phyloP scores from a whole-genome alignment of 1,140 invertebrate species.

The Papilio dardanus region DNA sequence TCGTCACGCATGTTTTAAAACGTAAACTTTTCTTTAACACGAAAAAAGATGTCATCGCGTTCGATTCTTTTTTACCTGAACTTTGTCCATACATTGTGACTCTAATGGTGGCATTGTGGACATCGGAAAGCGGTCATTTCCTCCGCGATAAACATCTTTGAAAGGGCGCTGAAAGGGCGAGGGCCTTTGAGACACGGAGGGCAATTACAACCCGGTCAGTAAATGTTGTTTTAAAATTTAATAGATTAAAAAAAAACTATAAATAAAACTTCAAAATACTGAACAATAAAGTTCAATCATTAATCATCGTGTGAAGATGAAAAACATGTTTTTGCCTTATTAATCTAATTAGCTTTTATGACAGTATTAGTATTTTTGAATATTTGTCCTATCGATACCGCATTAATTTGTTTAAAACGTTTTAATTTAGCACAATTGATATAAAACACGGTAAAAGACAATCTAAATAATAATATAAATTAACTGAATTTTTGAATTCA shows the following conservation, averaged over 20 bases:
- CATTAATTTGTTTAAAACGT: too few relatives aligned
- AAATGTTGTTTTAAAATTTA: conserved; percentile 56
- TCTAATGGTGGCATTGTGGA: conserved; percentile 77
- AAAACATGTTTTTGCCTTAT: too few relatives aligned
- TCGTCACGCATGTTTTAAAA: background rate
- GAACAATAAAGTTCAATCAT: too few relatives aligned
- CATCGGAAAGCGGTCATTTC: conserved; percentile 81
- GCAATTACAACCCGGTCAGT: conserved; percentile 68
- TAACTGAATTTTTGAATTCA: too few relatives aligned
- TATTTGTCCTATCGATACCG: background rate
- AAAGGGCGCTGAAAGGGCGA: conserved; percentile 78
- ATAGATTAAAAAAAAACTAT: conserved; percentile 32
- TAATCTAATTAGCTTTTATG: too few relatives aligned
- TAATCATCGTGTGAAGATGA: too few relatives aligned
- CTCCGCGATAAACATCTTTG: conserved; percentile 80
- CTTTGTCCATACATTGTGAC: conserved; percentile 73
- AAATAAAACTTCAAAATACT: background rate
- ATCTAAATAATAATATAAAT: background rate
- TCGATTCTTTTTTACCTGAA: conserved; percentile 15
- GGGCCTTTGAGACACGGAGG: conserved; percentile 58
- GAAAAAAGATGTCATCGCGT: background rate
- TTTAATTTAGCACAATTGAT: too few relatives aligned
- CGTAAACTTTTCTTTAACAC: background rate
- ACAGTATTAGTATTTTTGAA: too few relatives aligned
- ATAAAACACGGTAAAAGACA: background rate